Evolutionary conservation across 2,888 invertebrate genomes (phyloP), one percentile per base, ranked within the genome.

Genomic region (Tineola bisselliella): DNA sequence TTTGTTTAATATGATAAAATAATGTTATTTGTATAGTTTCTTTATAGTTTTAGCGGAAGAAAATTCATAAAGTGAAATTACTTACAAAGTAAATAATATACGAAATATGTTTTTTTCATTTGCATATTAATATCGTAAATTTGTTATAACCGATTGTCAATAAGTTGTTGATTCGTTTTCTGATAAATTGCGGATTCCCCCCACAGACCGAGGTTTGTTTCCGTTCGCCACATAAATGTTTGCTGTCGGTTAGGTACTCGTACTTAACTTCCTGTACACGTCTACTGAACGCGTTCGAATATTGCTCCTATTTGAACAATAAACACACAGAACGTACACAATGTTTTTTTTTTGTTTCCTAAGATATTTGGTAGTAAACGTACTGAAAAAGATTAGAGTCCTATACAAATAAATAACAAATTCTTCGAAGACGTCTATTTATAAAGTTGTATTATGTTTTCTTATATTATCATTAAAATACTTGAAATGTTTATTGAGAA

Each of bases 371-470:
- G 5, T 33, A 33, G 19, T 13, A 58, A 58, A 58, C 33, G 58
- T 58, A 33, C 31, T 33, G 58, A 33, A 33, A 58, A 58, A 58
- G 58, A 58, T 58, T 15, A 58, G 58, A 33, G 58, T 33, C 33
- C 33, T 33, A 58, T 6, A 58, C 13, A 58, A 58, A 58, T 25
- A 25, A 25, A 25, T 25, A 25, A 25, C 25, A 2, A 25, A 25
- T 25, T 25, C 25, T 25, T 2, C 25, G 25, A n/a, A n/a, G n/a
- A 25, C 25, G 6, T 25, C 25, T 25, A 25, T 25, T 25, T n/a
- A n/a, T n/a, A n/a, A n/a, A 25, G 25, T 25, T 25, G 25, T 25
- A 52, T 12, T 11, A 19, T 25, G n/a, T n/a, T n/a, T n/a, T n/a
- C n/a, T n/a, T n/a, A n/a, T n/a, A n/a, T n/a, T n/a, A n/a, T n/a